A percentile compares a stretch with the other conserved stretches of the same genome.
These are phyloP conservation scores for Polylopha cassiicola DNA, from an alignment of 2,888 invertebrate species.

Conservation along the genomic window DNA sequence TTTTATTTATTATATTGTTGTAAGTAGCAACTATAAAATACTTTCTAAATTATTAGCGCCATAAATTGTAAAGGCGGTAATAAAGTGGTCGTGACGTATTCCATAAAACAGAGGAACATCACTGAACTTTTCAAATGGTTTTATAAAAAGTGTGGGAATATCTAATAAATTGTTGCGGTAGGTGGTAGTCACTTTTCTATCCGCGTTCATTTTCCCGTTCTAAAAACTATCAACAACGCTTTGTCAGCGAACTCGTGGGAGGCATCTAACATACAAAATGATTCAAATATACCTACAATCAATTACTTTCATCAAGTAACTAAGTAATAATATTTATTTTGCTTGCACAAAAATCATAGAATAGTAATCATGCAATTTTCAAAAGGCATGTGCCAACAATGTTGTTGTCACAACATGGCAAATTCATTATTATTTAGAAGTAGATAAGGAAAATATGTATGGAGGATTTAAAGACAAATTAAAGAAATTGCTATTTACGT, in stretches of 20 bases:
- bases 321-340: no score
- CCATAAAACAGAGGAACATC: slow-evolving; percentile 13
- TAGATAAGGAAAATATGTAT: no score
- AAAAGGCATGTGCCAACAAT: no score
- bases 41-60: background rate
- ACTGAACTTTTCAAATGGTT: slow-evolving; percentile 10
- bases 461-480: no score
- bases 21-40: background rate
- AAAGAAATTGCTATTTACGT: no score
- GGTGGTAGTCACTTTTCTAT: slow-evolving; percentile 30
- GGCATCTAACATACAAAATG: slow-evolving; percentile 14
- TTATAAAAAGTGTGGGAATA: slow-evolving; percentile 25
- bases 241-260: slow-evolving; percentile 21
- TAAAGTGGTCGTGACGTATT: background rate
- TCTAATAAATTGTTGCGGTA: slow-evolving; percentile 19
- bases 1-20: no score
- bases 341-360: no score
- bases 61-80: background rate
- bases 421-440: no score
- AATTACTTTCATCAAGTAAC: no score
- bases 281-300: no score
- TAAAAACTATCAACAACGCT: slow-evolving; percentile 30
- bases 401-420: no score
- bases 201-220: slow-evolving; percentile 29
- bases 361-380: no score